Base-by-base conservation (phyloP, 1,140 invertebrate genomes). In the Drosophila nannoptera region DNA sequence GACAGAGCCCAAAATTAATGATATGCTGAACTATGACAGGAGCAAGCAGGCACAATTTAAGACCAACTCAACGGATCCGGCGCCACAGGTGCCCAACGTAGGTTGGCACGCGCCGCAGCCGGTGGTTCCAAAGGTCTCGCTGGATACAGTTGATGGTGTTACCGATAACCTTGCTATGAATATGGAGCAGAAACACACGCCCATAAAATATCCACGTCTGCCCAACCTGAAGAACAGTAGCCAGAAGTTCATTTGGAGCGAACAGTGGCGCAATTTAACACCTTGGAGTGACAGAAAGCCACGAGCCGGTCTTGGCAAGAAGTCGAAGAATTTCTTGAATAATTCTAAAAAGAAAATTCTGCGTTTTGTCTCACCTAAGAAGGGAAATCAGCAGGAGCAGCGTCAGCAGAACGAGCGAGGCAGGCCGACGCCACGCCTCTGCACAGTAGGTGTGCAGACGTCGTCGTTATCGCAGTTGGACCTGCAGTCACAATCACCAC, bases 331-430 rank as follows among this genome's bases (percentile, higher is more conserved):
- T 7, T 86, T 88, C 55, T 71, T 89, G 0, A 83, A 81, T 11
- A 73, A 70, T 42, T 89, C 88, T 0, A 88, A 87, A 48, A 89
- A 86, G 16, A 89, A 88, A 68, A 87, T 89, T 31, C 48, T 89
- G 7, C 72, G 87, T 5, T 81, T 89, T 45, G 87, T 89, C 5
- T 87, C 87, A 5, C 87, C 87, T 0, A 89, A 89, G 60, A 88
- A 88, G 45, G 52, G 50, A 0, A 86, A 86, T 64, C 70, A 75
- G 38, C 11, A 48, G 40, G 40, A 48, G 6, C 52, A 38, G 0
- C 22, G 8, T 4, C 12, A 61, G 59, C 65, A 48, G 4, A 32
- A 0, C 4, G 35, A 38, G 4, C 46, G 62, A 8, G 16, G 54
- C 0, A 45, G 40, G 11, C 40, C 50, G n/a, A 35, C 70, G 0